Percentiles rank a stretch among this genome's conserved stretches.
Conservation (phyloP, 2,888 invertebrate genomes). For the Leptarthrus brevirostris region DNA sequence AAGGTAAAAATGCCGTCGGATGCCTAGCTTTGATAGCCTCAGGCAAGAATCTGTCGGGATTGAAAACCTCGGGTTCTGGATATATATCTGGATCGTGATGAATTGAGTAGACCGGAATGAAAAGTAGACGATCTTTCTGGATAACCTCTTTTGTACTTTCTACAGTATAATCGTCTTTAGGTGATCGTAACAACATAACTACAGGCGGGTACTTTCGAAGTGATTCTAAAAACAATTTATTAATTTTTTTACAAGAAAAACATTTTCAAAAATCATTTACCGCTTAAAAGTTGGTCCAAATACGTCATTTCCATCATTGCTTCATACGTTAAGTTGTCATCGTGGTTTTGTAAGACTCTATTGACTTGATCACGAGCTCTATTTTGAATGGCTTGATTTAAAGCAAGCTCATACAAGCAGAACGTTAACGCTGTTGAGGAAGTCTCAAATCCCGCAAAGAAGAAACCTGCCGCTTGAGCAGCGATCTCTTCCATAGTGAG, state of each 20-base stretch:
- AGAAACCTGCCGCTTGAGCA: slow-evolving; percentile 68
- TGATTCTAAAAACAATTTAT: slow-evolving; percentile 65
- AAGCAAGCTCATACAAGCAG: slow-evolving; percentile 64
- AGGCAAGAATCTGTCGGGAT: slow-evolving; percentile 72
- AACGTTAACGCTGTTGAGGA: slow-evolving; percentile 66
- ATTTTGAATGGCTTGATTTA: slow-evolving; percentile 65
- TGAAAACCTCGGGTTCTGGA: too few relatives aligned
- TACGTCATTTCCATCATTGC: slow-evolving; percentile 65
- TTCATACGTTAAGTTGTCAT: slow-evolving; percentile 65
- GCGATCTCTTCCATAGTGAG: slow-evolving; percentile 59
- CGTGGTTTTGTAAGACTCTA: slow-evolving; percentile 58
- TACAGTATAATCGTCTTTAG: slow-evolving; percentile 67
- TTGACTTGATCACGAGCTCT: slow-evolving; percentile 62
- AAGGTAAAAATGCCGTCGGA: slow-evolving; percentile 60
- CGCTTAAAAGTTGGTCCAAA: slow-evolving; percentile 65
- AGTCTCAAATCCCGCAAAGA: slow-evolving; percentile 68
- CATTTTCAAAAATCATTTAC: slow-evolving; percentile 56
- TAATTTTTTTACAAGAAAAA: neutral
- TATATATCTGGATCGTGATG: slow-evolving; percentile 68
- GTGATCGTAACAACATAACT: slow-evolving; percentile 67
- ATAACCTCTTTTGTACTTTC: slow-evolving; percentile 67
- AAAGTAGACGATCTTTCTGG: slow-evolving; percentile 63
- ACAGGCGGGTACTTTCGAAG: slow-evolving; percentile 71
- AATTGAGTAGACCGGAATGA: slow-evolving; percentile 60
- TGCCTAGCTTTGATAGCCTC: slow-evolving; percentile 70